Base-by-base conservation (phyloP, 2,113 vertebrate species). In the Ramphastos sulfuratus region DNA sequence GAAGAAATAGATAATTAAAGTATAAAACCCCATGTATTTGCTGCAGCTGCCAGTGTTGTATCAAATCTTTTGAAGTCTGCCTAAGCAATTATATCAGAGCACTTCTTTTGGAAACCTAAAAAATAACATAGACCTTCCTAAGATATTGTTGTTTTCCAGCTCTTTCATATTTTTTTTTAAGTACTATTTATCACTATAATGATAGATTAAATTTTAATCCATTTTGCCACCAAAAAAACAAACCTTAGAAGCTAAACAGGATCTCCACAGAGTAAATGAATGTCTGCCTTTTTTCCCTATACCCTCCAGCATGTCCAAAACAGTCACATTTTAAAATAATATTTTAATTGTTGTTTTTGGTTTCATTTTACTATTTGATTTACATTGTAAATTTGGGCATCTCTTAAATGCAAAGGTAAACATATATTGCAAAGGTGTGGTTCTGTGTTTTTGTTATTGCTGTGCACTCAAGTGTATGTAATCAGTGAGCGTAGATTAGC, bases 41-140 rank as follows among this genome's bases (percentile, higher is more conserved):
- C 94, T 80, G 73, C 85, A 95, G 75, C 91, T 93, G 63, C 73
- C 59, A 28, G 69, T 89, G 21, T 55, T 89, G 25, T 64, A 80
- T 74, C 94, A 78, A 92, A 60, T 79, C 95, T 94, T 96, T 93
- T 95, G 87, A 96, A 93, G 93, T 97, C 82, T 83, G 9, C 92
- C 92, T 94, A 42, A 96, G 86, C 71, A 94, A 94, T 95, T 95
- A 77, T 58, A 94, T 91, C 77, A 55, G 64, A 94, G 59, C 37
- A 77, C 64, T 94, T 95, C 55, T 96, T 96, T 65, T 35, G 44
- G 82, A 93, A 92, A 39, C 63, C 61, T 63, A 63, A 87, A 60
- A 91, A 87, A 89, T 81, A 79, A 69, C 46, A 60, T 14, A 73
- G 65, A 79, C 74, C 70, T 93, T 95, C 90, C 63, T 92, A 82